Percentiles rank a stretch among this genome's conserved stretches.
These are phyloP conservation scores for Echiichthys vipera DNA, from an alignment of 2,797 vertebrate genomes.

Conservation along the genomic window DNA sequence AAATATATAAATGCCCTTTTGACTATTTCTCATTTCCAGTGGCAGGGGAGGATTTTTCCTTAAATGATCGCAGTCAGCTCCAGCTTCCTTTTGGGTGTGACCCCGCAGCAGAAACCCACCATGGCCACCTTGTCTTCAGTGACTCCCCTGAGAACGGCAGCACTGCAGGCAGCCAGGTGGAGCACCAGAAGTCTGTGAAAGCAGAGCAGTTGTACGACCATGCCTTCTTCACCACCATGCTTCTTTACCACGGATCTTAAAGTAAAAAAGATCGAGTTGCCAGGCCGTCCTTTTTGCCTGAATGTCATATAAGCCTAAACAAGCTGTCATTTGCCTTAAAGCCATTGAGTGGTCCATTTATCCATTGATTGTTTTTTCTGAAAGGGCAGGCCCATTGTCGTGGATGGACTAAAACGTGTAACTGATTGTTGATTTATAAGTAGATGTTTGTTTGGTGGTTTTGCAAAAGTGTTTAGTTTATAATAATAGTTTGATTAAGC, in stretches of 20 bases:
- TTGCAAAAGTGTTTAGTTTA: constrained; percentile 27
- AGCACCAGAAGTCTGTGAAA: constrained; percentile 91
- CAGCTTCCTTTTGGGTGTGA: constrained; percentile 82
- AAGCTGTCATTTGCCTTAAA: constrained; percentile 72
- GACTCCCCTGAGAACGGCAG: constrained; percentile 88
- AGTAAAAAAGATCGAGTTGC: constrained; percentile 1
- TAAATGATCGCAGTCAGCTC: constrained; percentile 82
- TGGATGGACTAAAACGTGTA: constrained; percentile 24
- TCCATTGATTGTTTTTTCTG: constrained; percentile 27
- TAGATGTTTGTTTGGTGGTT: constrained; percentile 34
- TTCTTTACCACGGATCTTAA: constrained; percentile 93
- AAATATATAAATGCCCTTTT: constrained; percentile 42
- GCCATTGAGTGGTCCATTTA: constrained; percentile 43
- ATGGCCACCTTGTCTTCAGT: constrained; percentile 87
- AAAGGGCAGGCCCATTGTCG: constrained; percentile 40
- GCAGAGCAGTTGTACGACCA: constrained; percentile 90
- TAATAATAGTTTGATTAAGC: constrained; percentile 22
- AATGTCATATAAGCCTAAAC: constrained; percentile 38
- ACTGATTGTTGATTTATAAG: background rate
- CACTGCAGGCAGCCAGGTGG: constrained; percentile 89
- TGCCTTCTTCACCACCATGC: constrained; percentile 90
- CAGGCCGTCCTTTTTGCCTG: constrained; percentile 15
- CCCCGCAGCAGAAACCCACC: constrained; percentile 66
- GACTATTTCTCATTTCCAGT: constrained; percentile 87
- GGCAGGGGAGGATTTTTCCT: constrained; percentile 88